phyloP scores from a whole-genome alignment of 2,888 invertebrate species.

The Rhagium mordax region DNA sequence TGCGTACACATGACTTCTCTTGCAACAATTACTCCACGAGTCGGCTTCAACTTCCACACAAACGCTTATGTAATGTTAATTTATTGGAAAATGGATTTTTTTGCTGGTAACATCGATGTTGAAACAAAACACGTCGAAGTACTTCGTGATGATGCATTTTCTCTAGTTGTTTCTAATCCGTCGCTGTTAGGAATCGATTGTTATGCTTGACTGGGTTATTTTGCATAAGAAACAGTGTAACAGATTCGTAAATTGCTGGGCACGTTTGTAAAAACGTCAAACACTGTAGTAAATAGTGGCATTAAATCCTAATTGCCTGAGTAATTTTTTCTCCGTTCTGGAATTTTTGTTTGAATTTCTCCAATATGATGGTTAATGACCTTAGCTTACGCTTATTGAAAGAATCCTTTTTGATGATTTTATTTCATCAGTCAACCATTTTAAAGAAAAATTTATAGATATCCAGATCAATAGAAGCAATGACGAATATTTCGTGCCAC shows the following conservation, averaged over 20 bases:
- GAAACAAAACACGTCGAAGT: constrained; percentile 10
- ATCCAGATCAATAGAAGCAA: too few species aligned
- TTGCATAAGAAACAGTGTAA: constrained; percentile 12
- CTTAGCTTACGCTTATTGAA: too few species aligned
- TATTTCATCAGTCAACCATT: too few species aligned
- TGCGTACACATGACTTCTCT: constrained; percentile 36
- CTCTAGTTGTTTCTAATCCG: not conserved
- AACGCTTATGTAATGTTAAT: constrained; percentile 15
- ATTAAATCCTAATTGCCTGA: too few species aligned
- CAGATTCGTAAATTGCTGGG: constrained; percentile 10
- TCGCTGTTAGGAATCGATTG: not conserved
- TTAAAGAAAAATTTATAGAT: too few species aligned
- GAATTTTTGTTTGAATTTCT: too few species aligned
- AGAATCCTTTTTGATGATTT: too few species aligned
- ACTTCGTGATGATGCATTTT: not conserved
- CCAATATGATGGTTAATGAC: too few species aligned
- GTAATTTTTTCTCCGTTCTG: too few species aligned
- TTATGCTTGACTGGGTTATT: constrained; percentile 2
- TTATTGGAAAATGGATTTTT: constrained; percentile 16
- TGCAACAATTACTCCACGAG: constrained; percentile 26
- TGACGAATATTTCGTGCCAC: too few species aligned
- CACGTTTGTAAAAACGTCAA: not conserved
- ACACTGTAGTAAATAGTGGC: not conserved
- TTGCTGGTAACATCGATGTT: not conserved
- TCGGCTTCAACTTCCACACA: constrained; percentile 20